Conservation (phyloP, 2,113 vertebrate species). For the Indicator maculatus region DNA sequence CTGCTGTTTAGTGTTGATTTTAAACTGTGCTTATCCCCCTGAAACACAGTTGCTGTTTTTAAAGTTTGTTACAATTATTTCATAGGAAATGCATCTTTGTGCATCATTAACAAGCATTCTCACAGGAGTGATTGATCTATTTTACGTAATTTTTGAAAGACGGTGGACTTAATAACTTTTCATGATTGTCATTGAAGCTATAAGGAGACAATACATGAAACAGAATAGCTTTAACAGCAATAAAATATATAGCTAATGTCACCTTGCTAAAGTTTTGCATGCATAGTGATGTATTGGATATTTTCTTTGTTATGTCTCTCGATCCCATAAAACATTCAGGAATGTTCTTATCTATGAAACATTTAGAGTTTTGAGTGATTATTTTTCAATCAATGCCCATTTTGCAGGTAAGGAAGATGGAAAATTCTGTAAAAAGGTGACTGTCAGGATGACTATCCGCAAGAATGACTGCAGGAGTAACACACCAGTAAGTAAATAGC, state of each 20-base stretch:
- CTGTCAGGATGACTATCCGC: conserved; percentile 97
- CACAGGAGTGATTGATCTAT: background rate
- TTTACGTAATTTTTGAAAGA: background rate
- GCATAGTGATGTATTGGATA: background rate
- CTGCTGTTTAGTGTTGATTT: background rate
- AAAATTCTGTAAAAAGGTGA: conserved; percentile 97
- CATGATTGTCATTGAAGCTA: background rate
- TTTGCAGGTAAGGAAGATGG: conserved; percentile 95
- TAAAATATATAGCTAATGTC: background rate
- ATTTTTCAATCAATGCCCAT: conserved; percentile 20
- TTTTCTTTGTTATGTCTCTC: background rate
- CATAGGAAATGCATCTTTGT: background rate
- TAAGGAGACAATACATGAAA: background rate
- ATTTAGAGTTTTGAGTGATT: background rate
- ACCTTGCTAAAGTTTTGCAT: background rate
- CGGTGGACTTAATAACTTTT: background rate
- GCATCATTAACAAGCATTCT: background rate
- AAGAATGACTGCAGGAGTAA: conserved; percentile 97
- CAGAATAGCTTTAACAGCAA: background rate
- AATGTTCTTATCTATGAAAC: background rate
- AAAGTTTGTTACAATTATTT: background rate
- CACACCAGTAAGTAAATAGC: conserved; percentile 83
- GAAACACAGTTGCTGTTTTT: background rate
- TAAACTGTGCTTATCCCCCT: background rate
- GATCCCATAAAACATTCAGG: background rate